Evolutionary conservation across 2,797 vertebrate species (phyloP), one percentile per base, ranked within the genome.

Genomic region (Hippoglossus hippoglossus): DNA sequence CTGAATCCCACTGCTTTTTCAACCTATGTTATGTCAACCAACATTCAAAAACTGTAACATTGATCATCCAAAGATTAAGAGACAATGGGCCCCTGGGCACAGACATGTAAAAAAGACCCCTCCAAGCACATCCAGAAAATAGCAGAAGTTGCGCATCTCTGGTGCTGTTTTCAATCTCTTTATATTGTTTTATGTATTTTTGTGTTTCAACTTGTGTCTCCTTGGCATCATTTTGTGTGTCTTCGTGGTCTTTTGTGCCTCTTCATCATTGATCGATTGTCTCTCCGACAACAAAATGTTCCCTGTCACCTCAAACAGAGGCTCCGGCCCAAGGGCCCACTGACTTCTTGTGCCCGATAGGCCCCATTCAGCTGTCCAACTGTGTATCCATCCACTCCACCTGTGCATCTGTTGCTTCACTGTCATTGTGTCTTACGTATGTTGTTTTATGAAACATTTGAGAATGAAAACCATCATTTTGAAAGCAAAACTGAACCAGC

Each of bases 1-100:
- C 54, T 67, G 63, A 75, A 84, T 79, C 67, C 85, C 81, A 36
- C 36, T 69, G 73, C 75, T 85, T 82, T 83, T 81, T 51, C 89
- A 81, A 75, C 52, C 18, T 22, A 22, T 31, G n/a, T 57, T 52
- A 34, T 51, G 21, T 52, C 2, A 69, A 49, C 56, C 39, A 54
- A 22, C 26, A 10, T 54, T 67, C 2, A 68, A 58, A 73, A 4
- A 3, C 9, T 31, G 4, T 39, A 39, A 19, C 12, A 53, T 16
- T 60, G 6, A 53, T 36, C 49, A 25, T 49, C 19, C n/a, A 36
- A 0, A 2, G 7, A 67, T 58, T 52, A n/a, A 39, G 26, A 46
- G 21, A 62, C 36, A 58, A 3, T 31, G 21, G 24, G 56, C 31
- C 19, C 22, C 41, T 44, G 62, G 31, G 31, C 50, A 25, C 50